Evolutionary conservation across 1,140 invertebrate genomes (phyloP), one percentile per base, ranked within the genome.

Genomic region (Ceratina australensis): DNA sequence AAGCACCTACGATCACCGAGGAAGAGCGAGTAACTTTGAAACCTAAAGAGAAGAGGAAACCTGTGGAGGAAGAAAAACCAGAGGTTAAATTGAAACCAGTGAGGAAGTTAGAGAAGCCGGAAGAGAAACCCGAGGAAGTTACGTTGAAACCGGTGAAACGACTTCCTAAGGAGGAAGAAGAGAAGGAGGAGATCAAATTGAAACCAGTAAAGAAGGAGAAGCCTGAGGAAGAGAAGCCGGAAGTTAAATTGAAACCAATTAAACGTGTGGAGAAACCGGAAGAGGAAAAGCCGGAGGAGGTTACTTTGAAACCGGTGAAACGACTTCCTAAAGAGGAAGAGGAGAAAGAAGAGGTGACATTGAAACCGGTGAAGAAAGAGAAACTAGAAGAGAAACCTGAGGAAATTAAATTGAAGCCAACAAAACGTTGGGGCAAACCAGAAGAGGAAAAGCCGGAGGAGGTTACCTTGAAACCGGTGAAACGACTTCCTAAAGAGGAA

Each of bases 281-380:
- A 33, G 47, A 57, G 59, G 54, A 78, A 13, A 79, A 79, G 60
- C 74, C 61, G 1, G 81, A 85, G 28, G 78, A 82, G 28, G 57
- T 82, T 0, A 69, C 1, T 26, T 52, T 84, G 12, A 87, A 85
- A 61, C 79, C 83, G 1, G 47, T 78, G 0, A 72, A 74, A 52
- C 60, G 3, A 0, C 88, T 64, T 64, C 66, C 67, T 1, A 75
- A 79, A 49, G 83, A 85, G 47, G 83, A 86, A 64, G 76, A 78
- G 52, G 33, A 63, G 22, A 72, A 77, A 5, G 79, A 86, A 42
- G 67, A 81, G 24, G 28, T 91, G 10, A 88, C 86, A 1, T 88
- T 90, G 83, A 90, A 90, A 63, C 89, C 90, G 18, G 87, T 90
- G 4, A 22, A 52, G 2, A 64, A 90, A 69, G 89, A 93, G 68